Base-by-base conservation (phyloP, 2,888 invertebrate genomes). In the Atrina japonica region DNA sequence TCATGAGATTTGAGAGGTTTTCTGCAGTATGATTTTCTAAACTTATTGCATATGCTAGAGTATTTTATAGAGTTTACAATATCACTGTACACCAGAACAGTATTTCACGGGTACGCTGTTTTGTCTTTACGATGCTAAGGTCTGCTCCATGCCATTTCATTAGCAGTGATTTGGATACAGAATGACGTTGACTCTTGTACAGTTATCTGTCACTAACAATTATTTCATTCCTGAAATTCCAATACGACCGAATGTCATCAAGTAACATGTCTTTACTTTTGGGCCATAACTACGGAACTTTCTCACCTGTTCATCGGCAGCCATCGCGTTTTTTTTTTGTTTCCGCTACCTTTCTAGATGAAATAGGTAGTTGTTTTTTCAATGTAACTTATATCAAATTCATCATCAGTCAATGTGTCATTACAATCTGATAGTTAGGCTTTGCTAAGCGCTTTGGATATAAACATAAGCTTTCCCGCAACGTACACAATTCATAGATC, bases 221-320 rank as follows among this genome's bases (percentile, higher is more conserved):
- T 18, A 75, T 66, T 66, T 75, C 75, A 52, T 75, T 68, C 25
- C 65, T 40, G 41, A 59, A 76, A 41, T 73, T 64, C 73, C 73
- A 68, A 64, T 61, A 73, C 30, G 23, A 18, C 11, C 23, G 6
- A 41, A 56, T 45, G 35, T 35, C 35, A 5, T 35, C 35, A 35
- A 11, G 35, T 35, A 35, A 35, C 35, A 35, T 35, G 6, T 35
- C 35, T 35, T 11, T 35, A 35, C 35, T 35, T 7, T 35, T 35
- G 5, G 35, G 35, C 35, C 35, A 35, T 35, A 5, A 5, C 35
- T 7, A 35, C 35, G 11, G 5, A 35, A 35, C 35, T 35, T 35
- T 35, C 35, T 35, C 35, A 35, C 6, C 35, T 35, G 35, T 35
- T 35, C 35, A 35, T 35, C 35, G 5, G 35, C 35, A 35, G 35